Evolutionary conservation across 64 coral and sea anemone species (phyloP).

Genomic region (Exaiptasia diaphana): DNA sequence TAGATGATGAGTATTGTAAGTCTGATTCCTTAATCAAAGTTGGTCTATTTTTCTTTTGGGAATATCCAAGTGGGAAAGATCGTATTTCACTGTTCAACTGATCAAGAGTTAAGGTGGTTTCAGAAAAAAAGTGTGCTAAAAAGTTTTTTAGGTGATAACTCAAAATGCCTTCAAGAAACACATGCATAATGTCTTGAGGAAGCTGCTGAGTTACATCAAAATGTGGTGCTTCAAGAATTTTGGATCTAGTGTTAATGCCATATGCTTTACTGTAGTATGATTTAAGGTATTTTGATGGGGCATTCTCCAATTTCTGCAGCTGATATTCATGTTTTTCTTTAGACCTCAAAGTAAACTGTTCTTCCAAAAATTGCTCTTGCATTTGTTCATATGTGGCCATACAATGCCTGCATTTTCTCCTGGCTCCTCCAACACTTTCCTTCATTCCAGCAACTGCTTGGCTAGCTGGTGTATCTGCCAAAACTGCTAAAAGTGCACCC

Average conservation of each 20-base stretch:
- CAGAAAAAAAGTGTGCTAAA: neutral
- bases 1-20: neutral
- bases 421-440: conserved; percentile 17
- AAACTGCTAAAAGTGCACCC: conserved; percentile 10
- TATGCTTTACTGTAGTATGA: neutral
- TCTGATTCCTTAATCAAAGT: neutral
- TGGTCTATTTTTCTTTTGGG: neutral
- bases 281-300: neutral
- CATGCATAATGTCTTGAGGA: conserved; percentile 38
- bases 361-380: conserved; percentile 30
- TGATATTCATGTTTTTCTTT: conserved; percentile 12
- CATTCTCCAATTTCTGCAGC: neutral
- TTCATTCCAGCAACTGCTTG: conserved; percentile 30
- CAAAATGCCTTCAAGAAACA: conserved; percentile 23
- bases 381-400: conserved; percentile 50
- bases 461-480: conserved; percentile 51
- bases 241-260: neutral
- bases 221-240: neutral
- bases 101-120: neutral
- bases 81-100: neutral
- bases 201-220: conserved; percentile 14
- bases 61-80: neutral
- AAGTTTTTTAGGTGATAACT: neutral
- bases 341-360: neutral
- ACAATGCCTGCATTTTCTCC: conserved; percentile 27